These are phyloP conservation scores for Drosophila pseudotalamancana DNA, from an alignment of 2,888 invertebrate species.

Conservation along the genomic window DNA sequence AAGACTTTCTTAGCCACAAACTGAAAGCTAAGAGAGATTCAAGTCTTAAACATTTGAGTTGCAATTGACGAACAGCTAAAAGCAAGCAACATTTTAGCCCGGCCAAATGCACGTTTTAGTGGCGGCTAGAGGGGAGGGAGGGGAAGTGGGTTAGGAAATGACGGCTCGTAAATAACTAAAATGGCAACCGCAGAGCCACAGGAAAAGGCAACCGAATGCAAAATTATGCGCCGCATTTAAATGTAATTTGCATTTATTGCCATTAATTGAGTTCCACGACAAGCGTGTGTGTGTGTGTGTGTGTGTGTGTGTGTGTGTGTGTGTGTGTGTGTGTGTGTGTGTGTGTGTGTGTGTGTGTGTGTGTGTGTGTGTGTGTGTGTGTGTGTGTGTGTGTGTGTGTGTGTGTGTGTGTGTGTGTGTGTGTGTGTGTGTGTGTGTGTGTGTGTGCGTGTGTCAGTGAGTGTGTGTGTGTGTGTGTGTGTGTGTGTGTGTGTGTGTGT, in stretches of 20 bases:
- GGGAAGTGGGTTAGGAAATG: slow-evolving; percentile 8
- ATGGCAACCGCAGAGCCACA: slow-evolving; percentile 36
- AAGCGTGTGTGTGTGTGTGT: neutral
- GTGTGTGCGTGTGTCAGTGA: no score
- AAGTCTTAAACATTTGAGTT: neutral
- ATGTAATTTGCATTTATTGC: slow-evolving; percentile 67
- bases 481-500: slow-evolving; percentile 11
- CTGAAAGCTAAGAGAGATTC: neutral
- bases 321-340: slow-evolving; percentile 12
- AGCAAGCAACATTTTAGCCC: slow-evolving; percentile 18
- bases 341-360: slow-evolving; percentile 11
- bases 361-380: slow-evolving; percentile 1
- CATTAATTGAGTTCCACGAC: slow-evolving; percentile 68
- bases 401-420: neutral
- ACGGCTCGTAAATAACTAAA: slow-evolving; percentile 51
- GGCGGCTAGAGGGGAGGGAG: neutral
- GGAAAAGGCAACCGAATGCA: slow-evolving; percentile 60
- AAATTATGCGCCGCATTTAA: slow-evolving; percentile 67
- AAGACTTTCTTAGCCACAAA: neutral
- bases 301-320: slow-evolving; percentile 18
- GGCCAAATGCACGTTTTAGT: slow-evolving; percentile 15
- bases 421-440: slow-evolving; percentile 14
- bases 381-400: slow-evolving; percentile 14
- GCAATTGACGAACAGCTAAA: slow-evolving; percentile 27
- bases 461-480: no score